Percentiles rank a stretch among this genome's conserved stretches.
phyloP scores from a whole-genome alignment of 2,113 vertebrate genomes.

The Sitta europaea region DNA sequence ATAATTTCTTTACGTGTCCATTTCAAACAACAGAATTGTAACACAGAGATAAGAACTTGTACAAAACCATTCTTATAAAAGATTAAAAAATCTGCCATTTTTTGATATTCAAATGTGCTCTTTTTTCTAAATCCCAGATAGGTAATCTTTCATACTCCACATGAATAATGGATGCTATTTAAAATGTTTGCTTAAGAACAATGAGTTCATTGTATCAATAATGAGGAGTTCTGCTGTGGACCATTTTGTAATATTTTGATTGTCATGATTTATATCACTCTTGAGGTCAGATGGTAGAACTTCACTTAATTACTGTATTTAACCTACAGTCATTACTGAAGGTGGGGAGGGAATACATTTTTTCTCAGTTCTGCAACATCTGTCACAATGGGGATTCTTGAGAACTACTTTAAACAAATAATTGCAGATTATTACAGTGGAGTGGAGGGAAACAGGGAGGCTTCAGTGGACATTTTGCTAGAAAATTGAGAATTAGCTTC shows the following conservation, averaged over 20 bases:
- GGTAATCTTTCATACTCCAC: neutral
- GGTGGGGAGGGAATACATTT: neutral
- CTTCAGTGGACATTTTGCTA: neutral
- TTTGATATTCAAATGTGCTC: neutral
- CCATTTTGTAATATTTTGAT: neutral
- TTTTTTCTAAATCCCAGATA: neutral
- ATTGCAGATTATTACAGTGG: neutral
- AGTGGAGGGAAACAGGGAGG: neutral
- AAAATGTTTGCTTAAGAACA: constrained; percentile 29
- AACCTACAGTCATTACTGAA: neutral
- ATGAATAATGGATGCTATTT: constrained; percentile 11
- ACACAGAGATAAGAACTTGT: neutral
- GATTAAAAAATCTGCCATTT: neutral
- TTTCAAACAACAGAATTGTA: neutral
- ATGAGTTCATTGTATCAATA: neutral
- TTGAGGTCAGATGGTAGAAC: neutral
- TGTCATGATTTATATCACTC: neutral
- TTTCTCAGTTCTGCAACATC: neutral
- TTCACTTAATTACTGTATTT: neutral
- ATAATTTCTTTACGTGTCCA: neutral
- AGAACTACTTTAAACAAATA: neutral
- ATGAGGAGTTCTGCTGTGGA: neutral
- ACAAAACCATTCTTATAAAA: neutral
- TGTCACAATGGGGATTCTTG: neutral
- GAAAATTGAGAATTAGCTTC: neutral